A percentile compares a stretch with the other conserved stretches of the same genome.
phyloP scores from a whole-genome alignment of 1,140 invertebrate genomes.

The Drosophila lacertosa region DNA sequence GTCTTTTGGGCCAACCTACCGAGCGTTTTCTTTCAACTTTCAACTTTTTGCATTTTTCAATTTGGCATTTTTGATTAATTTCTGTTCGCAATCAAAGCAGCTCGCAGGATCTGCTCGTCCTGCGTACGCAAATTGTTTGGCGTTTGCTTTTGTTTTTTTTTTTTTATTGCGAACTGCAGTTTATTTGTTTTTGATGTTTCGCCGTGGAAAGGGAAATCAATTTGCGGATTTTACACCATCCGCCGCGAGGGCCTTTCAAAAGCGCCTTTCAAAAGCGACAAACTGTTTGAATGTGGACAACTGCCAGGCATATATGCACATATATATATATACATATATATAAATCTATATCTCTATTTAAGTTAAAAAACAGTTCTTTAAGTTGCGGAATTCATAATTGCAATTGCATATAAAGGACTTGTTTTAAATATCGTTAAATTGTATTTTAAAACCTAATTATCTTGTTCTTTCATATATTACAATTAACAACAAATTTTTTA shows the following conservation, averaged over 20 bases:
- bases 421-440: no score
- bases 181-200: constrained; percentile 10
- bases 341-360: no score
- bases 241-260: background rate
- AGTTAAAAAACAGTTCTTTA: no score
- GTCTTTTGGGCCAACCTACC: background rate
- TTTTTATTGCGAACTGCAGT: background rate
- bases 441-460: no score
- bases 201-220: constrained; percentile 14
- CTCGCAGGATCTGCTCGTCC: background rate
- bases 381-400: no score
- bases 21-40: background rate
- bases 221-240: constrained; percentile 21
- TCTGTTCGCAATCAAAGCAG: constrained; percentile 26
- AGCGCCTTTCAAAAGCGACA: background rate
- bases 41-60: background rate
- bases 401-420: no score
- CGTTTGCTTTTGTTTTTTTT: background rate
- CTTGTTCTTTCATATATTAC: no score
- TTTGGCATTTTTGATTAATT: constrained; percentile 13
- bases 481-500: no score
- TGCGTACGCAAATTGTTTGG: constrained; percentile 4
- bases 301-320: no score
- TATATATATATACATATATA: no score
- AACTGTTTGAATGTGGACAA: no score